Base-by-base conservation (phyloP, 2,113 vertebrate genomes). In the Tenebrosternarchus preto region DNA sequence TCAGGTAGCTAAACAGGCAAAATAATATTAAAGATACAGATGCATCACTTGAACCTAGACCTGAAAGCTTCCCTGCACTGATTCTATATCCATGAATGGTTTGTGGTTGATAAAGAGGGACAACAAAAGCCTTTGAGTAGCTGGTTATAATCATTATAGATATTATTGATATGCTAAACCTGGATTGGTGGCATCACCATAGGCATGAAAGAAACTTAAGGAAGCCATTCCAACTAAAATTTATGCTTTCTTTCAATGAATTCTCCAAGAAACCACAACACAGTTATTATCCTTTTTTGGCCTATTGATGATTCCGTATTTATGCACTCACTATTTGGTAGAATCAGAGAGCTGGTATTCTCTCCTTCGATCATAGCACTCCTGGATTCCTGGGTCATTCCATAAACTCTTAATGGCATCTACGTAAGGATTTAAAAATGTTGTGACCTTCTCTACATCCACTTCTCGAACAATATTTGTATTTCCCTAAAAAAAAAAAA, bases 291-390 rank as follows among this genome's bases (percentile, higher is more conserved):
- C 15, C 5, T 50, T 50, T 50, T 50, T 50, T 12, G 8, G 63
- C 16, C 63, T 57, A 19, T 9, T 50, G 46, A 60, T 27, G 55
- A 31, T 27, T 16, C 15, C 19, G 27, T 29, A 12, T 76, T 81
- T 87, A 87, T 20, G 87, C 74, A 95, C 95, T 93, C 89, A 96
- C 94, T 96, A 95, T 85, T 95, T 95, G 84, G 95, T 82, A 0
- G 94, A 96, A 81, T 95, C 94, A 0, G 94, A 96, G 73, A 96
- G 92, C 87, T 98, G 95, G 82, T 93, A 95, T 75, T 96, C 93
- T 85, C 93, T 91, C 86, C 90, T 85, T 39, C 95, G 90, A 80
- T 88, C 87, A 0, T 95, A 96, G 73, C 94, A 96, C 80, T 95
- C 93, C 90, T 95, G 94, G 86, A 95, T 94, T 71, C 94, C 93